Percentiles rank a stretch among this genome's conserved stretches.
phyloP scores from a whole-genome alignment of 2,113 vertebrate species.

The Megaleporinus macrocephalus region DNA sequence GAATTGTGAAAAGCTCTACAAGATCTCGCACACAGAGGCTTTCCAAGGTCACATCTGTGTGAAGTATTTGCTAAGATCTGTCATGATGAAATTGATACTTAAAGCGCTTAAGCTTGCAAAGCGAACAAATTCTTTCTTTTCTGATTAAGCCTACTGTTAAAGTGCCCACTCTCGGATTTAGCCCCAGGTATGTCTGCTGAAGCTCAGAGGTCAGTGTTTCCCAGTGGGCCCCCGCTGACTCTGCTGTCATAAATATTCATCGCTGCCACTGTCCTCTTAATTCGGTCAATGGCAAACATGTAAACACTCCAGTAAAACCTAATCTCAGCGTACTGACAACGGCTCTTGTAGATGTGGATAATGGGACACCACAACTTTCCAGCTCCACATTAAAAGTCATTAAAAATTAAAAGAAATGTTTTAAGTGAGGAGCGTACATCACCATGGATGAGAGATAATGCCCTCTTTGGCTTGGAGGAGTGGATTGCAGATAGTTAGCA shows the following conservation, averaged over 20 bases:
- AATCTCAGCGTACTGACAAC: slow-evolving; percentile 19
- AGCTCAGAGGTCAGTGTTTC: slow-evolving; percentile 37
- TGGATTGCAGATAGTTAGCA: neutral
- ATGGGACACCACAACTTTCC: neutral
- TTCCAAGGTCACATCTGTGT: neutral
- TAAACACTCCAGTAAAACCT: slow-evolving; percentile 43
- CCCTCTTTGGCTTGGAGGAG: neutral
- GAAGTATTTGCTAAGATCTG: slow-evolving; percentile 16
- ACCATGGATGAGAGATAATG: neutral
- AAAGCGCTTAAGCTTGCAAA: slow-evolving; percentile 4
- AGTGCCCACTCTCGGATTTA: slow-evolving; percentile 21
- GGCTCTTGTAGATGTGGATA: slow-evolving; percentile 21
- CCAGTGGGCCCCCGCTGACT: slow-evolving; percentile 41
- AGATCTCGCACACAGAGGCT: neutral
- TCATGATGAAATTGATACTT: neutral
- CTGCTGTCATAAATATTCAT: slow-evolving; percentile 56
- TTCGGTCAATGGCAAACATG: slow-evolving; percentile 13
- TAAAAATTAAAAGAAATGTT: neutral
- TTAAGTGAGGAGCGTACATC: neutral
- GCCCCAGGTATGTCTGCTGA: slow-evolving; percentile 38
- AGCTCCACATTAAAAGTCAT: no score
- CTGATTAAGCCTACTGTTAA: slow-evolving; percentile 28
- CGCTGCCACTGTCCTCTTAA: slow-evolving; percentile 1
- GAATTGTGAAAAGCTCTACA: slow-evolving; percentile 12
- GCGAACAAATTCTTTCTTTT: neutral